These are phyloP conservation scores for Helicoverpa zea DNA, from an alignment of 1,140 invertebrate genomes.

Conservation along the genomic window DNA sequence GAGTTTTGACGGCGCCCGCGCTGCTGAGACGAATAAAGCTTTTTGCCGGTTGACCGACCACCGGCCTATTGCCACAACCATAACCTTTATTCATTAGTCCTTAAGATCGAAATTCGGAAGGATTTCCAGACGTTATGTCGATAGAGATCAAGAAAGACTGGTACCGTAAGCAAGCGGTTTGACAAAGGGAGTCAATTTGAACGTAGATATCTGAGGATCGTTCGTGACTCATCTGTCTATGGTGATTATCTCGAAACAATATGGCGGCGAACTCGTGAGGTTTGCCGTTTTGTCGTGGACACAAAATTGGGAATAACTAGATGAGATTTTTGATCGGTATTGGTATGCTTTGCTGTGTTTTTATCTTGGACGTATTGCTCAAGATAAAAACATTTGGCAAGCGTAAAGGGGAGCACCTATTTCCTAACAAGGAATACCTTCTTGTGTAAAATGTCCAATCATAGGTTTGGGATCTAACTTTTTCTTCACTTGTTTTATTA, in stretches of 20 bases:
- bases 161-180: conserved; percentile 55
- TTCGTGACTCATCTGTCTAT: conserved; percentile 73
- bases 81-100: neutral
- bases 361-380: neutral
- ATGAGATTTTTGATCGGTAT: conserved; percentile 26
- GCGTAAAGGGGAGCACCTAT: too few relatives aligned
- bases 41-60: conserved; percentile 49
- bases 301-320: conserved; percentile 37
- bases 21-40: conserved; percentile 44
- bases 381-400: too few relatives aligned
- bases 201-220: conserved; percentile 64
- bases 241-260: conserved; percentile 70
- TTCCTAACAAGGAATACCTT: too few relatives aligned
- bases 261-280: conserved; percentile 63
- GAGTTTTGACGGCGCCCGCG: conserved; percentile 48
- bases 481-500: too few relatives aligned
- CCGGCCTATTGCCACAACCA: neutral
- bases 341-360: conserved; percentile 1
- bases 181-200: conserved; percentile 72
- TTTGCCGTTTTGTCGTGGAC: conserved; percentile 42
- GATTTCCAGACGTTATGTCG: conserved; percentile 2
- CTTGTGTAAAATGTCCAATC: too few relatives aligned
- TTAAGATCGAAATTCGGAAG: conserved; percentile 21
- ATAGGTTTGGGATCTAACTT: too few relatives aligned
- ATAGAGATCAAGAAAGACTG: conserved; percentile 44